Evolutionary conservation across 2,888 invertebrate species (phyloP).

Genomic region (Diachrysia chrysitis): DNA sequence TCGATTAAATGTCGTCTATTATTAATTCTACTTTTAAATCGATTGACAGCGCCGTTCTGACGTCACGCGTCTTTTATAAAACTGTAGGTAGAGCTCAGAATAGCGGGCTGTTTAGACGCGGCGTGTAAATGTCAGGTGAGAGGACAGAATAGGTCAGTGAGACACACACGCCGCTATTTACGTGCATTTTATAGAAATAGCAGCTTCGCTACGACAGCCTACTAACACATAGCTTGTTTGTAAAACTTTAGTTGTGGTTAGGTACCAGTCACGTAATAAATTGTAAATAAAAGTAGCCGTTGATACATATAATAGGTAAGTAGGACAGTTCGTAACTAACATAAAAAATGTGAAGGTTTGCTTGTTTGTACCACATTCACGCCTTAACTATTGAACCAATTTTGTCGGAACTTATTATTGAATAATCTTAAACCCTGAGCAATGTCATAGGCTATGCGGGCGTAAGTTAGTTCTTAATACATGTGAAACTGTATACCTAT

Average conservation of each 20-base stretch:
- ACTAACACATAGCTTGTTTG: neutral
- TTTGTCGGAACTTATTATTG: too few relatives aligned
- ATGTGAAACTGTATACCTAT: neutral
- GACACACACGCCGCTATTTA: conserved; percentile 30
- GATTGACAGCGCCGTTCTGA: conserved; percentile 12
- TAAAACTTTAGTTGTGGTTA: too few relatives aligned
- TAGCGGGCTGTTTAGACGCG: conserved; percentile 21
- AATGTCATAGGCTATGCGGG: too few relatives aligned
- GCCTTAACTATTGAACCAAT: too few relatives aligned
- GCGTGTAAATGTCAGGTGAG: conserved; percentile 40
- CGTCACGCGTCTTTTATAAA: conserved; percentile 10
- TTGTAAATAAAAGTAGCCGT: neutral
- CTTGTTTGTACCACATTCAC: too few relatives aligned
- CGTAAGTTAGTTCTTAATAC: too few relatives aligned
- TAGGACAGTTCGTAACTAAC: neutral
- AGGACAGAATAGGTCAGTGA: conserved; percentile 39
- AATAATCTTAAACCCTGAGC: too few relatives aligned
- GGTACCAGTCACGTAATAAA: neutral
- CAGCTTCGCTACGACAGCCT: neutral
- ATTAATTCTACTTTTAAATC: conserved; percentile 18
- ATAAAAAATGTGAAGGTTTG: neutral
- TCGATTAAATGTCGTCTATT: conserved; percentile 19
- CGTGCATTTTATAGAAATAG: conserved; percentile 32
- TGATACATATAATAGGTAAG: neutral
- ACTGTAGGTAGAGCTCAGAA: neutral